These are phyloP conservation scores for Daphoenositta chrysoptera DNA, from an alignment of 2,113 vertebrate species.

Conservation along the genomic window DNA sequence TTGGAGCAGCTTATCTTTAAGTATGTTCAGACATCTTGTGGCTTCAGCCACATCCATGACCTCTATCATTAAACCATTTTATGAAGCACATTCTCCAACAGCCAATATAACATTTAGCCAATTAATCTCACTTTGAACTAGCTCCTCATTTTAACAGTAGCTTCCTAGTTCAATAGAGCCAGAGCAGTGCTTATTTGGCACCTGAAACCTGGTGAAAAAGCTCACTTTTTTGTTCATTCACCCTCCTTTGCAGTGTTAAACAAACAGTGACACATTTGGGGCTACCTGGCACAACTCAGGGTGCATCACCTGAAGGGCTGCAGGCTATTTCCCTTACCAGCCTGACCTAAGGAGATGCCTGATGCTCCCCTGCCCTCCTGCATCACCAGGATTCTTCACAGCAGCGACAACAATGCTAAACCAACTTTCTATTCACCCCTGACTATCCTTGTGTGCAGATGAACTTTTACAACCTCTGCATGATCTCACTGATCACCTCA, in stretches of 20 bases:
- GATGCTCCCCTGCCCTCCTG: background rate
- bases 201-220: background rate
- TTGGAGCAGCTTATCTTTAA: background rate
- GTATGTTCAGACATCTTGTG: background rate
- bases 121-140: background rate
- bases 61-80: background rate
- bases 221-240: background rate
- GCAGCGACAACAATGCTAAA: fast-evolving
- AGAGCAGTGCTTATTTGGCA: background rate
- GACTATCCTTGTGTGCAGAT: background rate
- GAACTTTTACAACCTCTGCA: background rate
- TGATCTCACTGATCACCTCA: background rate
- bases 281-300: background rate
- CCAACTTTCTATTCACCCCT: background rate
- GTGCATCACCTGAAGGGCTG: background rate
- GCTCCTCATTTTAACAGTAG: background rate
- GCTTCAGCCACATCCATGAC: background rate
- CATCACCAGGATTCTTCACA: background rate
- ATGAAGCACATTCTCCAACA: background rate
- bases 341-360: background rate
- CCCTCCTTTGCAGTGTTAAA: background rate
- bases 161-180: background rate
- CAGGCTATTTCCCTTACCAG: background rate
- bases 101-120: background rate
- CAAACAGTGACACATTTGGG: background rate